A percentile compares a stretch with the other conserved stretches of the same genome.
These are phyloP conservation scores for Sarcophilus harrisii DNA, from an alignment of 2,797 vertebrate genomes.

Conservation along the genomic window DNA sequence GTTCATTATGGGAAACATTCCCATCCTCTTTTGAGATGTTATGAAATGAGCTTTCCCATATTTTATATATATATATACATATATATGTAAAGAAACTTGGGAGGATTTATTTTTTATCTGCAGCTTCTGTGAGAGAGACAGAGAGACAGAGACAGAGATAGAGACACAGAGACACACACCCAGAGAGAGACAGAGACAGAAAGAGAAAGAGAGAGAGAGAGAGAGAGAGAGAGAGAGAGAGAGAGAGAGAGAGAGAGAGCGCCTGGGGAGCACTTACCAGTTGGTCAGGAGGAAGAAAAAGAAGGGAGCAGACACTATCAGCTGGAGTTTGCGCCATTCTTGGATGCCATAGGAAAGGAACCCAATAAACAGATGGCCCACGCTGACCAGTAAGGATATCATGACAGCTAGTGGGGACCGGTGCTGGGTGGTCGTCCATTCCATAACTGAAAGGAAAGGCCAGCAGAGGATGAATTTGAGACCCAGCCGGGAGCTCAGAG, in stretches of 20 bases:
- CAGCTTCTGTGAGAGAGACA: not conserved
- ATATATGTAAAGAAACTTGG: no score
- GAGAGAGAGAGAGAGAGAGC: not conserved
- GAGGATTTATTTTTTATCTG: not conserved
- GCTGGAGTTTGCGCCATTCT: constrained; percentile 88
- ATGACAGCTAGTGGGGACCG: constrained; percentile 83
- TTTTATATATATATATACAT: no score
- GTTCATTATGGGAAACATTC: not conserved
- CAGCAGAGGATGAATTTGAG: not conserved
- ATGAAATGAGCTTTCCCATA: not conserved
- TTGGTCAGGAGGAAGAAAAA: constrained; percentile 86
- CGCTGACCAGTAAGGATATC: constrained; percentile 83
- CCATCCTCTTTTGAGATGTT: not conserved
- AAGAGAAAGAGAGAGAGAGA: not conserved
- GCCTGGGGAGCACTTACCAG: constrained; percentile 81
- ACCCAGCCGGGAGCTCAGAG: not conserved
- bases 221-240: not conserved
- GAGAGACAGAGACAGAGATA: not conserved
- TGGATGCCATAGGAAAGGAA: constrained; percentile 86
- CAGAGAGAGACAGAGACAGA: no score
- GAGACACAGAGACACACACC: no score
- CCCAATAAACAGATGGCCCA: constrained; percentile 86
- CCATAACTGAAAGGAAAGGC: constrained; percentile 81
- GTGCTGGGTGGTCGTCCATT: constrained; percentile 87
- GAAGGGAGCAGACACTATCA: constrained; percentile 82